phyloP scores from a whole-genome alignment of 2,888 invertebrate genomes.

The Agrenia bidenticulata region DNA sequence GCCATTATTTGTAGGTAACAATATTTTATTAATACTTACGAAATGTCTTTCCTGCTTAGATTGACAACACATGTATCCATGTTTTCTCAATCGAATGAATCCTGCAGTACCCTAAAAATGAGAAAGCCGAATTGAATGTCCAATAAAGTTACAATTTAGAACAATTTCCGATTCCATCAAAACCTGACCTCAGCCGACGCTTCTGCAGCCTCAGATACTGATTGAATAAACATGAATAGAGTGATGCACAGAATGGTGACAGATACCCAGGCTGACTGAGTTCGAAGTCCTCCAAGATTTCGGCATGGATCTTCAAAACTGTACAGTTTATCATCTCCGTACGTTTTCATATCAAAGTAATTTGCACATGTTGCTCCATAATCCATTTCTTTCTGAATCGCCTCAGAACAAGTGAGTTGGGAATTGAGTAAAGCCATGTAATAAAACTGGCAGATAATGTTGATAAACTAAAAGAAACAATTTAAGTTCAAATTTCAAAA shows the following conservation, averaged over 20 bases:
- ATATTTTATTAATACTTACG: not conserved
- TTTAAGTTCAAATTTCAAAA: not conserved
- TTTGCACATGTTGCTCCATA: conserved; percentile 1
- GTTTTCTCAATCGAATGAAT: conserved; percentile 24
- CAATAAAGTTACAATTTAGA: not conserved
- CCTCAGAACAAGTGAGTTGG: conserved; percentile 25
- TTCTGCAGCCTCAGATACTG: conserved; percentile 19
- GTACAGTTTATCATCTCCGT: not conserved
- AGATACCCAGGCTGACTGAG: conserved; percentile 12
- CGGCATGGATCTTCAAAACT: conserved; percentile 27
- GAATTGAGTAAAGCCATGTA: conserved; percentile 21
- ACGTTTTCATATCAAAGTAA: conserved; percentile 4
- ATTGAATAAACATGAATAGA: conserved; percentile 14
- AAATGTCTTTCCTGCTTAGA: conserved; percentile 1
- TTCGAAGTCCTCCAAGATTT: not conserved
- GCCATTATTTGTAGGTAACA: not conserved
- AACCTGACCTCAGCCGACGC: conserved; percentile 18
- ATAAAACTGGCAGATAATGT: conserved; percentile 32
- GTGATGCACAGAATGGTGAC: conserved; percentile 16
- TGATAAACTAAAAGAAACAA: conserved; percentile 23
- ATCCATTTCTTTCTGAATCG: conserved; percentile 10
- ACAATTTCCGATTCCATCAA: no score
- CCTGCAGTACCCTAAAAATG: conserved; percentile 21
- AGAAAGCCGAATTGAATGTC: not conserved
- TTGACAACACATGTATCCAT: conserved; percentile 21